Percentiles rank a stretch among this genome's conserved stretches.
phyloP scores from a whole-genome alignment of 2,113 vertebrate species.

The Osmerus eperlanus region DNA sequence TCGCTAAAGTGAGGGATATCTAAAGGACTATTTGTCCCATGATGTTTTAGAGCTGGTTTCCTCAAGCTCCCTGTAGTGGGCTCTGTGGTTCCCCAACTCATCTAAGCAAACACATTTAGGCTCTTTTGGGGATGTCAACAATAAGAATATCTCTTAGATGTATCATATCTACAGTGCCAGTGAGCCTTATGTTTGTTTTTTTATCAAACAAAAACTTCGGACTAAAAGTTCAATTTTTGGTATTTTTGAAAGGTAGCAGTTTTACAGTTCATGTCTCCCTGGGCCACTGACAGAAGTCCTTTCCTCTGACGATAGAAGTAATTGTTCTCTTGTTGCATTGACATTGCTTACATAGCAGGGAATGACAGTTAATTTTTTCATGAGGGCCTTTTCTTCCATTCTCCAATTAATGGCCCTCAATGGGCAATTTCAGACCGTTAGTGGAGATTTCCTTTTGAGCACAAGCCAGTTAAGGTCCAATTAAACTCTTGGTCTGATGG shows the following conservation, averaged over 20 bases:
- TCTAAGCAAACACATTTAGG: constrained; percentile 43
- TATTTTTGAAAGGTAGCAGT: background rate
- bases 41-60: background rate
- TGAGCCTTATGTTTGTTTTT: background rate
- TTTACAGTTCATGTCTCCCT: constrained; percentile 3
- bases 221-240: background rate
- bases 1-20: background rate
- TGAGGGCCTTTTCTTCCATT: constrained; percentile 39
- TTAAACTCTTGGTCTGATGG: constrained; percentile 52
- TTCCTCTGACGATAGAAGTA: constrained; percentile 23
- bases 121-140: constrained; percentile 17
- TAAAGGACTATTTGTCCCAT: background rate
- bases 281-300: background rate
- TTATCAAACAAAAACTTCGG: constrained; percentile 31
- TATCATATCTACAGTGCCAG: background rate
- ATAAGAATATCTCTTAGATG: background rate
- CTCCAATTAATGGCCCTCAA: constrained; percentile 59
- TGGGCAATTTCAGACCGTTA: constrained; percentile 58
- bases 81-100: background rate
- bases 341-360: constrained; percentile 33
- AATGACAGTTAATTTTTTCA: constrained; percentile 54
- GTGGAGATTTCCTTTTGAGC: constrained; percentile 43
- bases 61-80: background rate
- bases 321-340: constrained; percentile 25
- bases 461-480: constrained; percentile 63